phyloP scores from a whole-genome alignment of 1,140 invertebrate species.

The Liolophura sinensis region DNA sequence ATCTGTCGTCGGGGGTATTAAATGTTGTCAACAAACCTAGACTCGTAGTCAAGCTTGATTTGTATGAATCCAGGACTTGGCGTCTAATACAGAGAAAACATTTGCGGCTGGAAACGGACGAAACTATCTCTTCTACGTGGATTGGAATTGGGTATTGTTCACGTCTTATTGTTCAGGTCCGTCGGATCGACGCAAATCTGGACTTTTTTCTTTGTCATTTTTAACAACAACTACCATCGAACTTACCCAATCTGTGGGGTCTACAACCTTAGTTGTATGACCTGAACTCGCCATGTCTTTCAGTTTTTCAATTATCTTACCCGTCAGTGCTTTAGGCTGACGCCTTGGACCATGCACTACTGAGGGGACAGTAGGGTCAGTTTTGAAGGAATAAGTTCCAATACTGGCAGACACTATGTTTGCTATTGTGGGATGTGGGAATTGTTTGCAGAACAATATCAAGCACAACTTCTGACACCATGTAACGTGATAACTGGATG shows the following conservation, averaged over 20 bases:
- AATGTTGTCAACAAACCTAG: slow-evolving; percentile 10
- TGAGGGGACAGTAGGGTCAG: slow-evolving; percentile 5
- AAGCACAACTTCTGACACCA: too few relatives aligned
- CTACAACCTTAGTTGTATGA: slow-evolving; percentile 21
- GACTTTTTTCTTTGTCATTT: slow-evolving; percentile 7
- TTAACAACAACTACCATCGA: too few relatives aligned
- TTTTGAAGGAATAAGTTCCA: not conserved
- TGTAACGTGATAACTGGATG: too few relatives aligned
- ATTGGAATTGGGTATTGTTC: slow-evolving; percentile 23
- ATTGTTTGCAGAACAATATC: too few relatives aligned
- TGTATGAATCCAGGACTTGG: too few relatives aligned
- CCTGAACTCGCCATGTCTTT: slow-evolving; percentile 19
- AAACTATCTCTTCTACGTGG: slow-evolving; percentile 30
- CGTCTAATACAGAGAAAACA: slow-evolving; percentile 4
- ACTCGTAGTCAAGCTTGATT: too few relatives aligned
- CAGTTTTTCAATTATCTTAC: slow-evolving; percentile 10
- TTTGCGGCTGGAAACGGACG: slow-evolving; percentile 20
- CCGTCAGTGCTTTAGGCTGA: slow-evolving; percentile 11
- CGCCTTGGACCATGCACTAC: slow-evolving; percentile 18
- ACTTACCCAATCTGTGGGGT: slow-evolving; percentile 21
- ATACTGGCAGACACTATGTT: slow-evolving; percentile 11
- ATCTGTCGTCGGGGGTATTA: slow-evolving; percentile 21
- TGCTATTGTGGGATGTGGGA: too few relatives aligned
- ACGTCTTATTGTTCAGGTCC: slow-evolving; percentile 23
- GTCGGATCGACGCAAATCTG: slow-evolving; percentile 25